These are phyloP conservation scores for Prochilodus magdalenae DNA, from an alignment of 2,113 vertebrate genomes.

Conservation along the genomic window DNA sequence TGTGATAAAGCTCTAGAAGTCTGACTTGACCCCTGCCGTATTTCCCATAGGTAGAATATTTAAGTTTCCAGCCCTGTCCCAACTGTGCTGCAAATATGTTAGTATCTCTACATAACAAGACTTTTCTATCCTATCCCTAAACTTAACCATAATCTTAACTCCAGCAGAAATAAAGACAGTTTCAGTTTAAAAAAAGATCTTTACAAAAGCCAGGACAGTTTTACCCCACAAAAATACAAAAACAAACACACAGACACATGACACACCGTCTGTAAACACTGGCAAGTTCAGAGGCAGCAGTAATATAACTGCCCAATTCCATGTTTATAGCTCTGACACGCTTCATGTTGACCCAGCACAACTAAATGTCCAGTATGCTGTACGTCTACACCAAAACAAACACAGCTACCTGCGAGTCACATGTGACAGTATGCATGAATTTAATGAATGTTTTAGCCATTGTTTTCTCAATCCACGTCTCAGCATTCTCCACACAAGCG, in stretches of 20 bases:
- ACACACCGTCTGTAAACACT: conserved; percentile 21
- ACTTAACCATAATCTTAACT: no score
- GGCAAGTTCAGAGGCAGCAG: conserved; percentile 22
- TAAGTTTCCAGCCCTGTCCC: no score
- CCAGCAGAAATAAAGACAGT: no score
- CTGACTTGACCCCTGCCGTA: no score
- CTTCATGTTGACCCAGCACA: not conserved
- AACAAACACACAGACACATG: conserved; percentile 30
- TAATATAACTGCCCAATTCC: conserved; percentile 20
- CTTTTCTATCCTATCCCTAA: no score
- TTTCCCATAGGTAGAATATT: no score
- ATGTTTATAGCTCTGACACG: conserved; percentile 7
- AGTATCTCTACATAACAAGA: no score
- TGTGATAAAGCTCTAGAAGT: no score
- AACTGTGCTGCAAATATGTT: no score
- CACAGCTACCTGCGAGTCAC: not conserved
- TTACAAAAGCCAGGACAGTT: not conserved
- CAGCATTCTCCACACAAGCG: not conserved
- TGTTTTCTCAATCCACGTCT: not conserved
- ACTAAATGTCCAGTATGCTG: not conserved
- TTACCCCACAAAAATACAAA: not conserved
- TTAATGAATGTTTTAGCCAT: not conserved
- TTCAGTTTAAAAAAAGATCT: no score
- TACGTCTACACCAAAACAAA: conserved; percentile 16
- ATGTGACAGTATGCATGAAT: not conserved